Conservation (phyloP, 2,888 invertebrate genomes). For the Gymnocheta viridis region DNA sequence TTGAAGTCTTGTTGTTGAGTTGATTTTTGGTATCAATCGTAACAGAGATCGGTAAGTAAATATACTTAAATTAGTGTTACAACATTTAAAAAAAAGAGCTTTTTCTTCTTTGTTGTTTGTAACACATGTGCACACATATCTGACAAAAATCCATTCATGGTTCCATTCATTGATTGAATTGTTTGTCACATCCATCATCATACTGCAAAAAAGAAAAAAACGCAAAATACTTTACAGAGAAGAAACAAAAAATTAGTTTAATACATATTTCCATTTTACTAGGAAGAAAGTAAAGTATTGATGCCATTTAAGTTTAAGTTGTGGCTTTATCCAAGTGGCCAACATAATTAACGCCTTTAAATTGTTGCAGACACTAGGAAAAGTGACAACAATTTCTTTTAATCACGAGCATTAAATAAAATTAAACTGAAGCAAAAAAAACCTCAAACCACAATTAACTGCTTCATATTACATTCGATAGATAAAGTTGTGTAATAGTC, state of each 20-base stretch:
- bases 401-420: slow-evolving; percentile 16
- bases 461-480: background rate
- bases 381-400: slow-evolving; percentile 14
- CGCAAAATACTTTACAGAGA: background rate
- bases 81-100: slow-evolving; percentile 40
- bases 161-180: slow-evolving; percentile 6
- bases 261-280: slow-evolving; percentile 43
- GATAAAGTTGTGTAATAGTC: slow-evolving; percentile 59
- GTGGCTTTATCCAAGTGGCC: background rate
- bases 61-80: slow-evolving; percentile 21
- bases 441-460: background rate
- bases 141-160: background rate
- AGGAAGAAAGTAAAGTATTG: slow-evolving; percentile 72
- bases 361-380: background rate
- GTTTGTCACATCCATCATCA: slow-evolving; percentile 41
- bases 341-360: background rate
- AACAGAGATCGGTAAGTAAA: slow-evolving; percentile 11
- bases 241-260: slow-evolving; percentile 5
- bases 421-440: slow-evolving; percentile 30
- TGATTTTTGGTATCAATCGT: slow-evolving; percentile 2
- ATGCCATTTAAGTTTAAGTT: background rate
- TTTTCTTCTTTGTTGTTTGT: slow-evolving; percentile 1
- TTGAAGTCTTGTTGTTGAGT: slow-evolving; percentile 11
- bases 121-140: background rate
- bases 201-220: background rate